These are phyloP conservation scores for Barypeithes pellucidus DNA, from an alignment of 2,888 invertebrate species.

Conservation along the genomic window DNA sequence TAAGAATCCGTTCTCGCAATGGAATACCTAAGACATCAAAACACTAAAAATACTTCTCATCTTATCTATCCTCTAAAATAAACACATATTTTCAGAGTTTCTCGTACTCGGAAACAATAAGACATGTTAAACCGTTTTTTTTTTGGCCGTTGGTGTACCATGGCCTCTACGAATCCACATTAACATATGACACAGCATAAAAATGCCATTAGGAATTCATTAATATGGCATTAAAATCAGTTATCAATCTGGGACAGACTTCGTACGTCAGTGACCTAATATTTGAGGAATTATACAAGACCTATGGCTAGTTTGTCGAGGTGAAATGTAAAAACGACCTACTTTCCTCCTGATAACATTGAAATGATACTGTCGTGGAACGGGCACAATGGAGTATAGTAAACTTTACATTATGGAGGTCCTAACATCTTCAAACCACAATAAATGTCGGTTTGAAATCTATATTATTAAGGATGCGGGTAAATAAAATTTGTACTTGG, in stretches of 20 bases:
- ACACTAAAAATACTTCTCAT: no score
- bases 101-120: no score
- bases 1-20: no score
- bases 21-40: no score
- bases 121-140: no score
- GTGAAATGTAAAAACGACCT: slow-evolving; percentile 32
- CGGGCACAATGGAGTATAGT: not conserved
- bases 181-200: slow-evolving; percentile 40
- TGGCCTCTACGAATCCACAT: slow-evolving; percentile 35
- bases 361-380: slow-evolving; percentile 11
- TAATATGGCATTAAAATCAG: slow-evolving; percentile 19
- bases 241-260: slow-evolving; percentile 32
- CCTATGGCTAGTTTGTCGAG: not conserved
- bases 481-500: no score
- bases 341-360: slow-evolving; percentile 12
- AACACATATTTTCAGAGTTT: no score
- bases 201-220: slow-evolving; percentile 18
- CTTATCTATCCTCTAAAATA: no score
- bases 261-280: slow-evolving; percentile 20
- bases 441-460: no score
- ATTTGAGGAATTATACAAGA: slow-evolving; percentile 4
- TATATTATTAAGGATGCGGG: no score
- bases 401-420: no score
- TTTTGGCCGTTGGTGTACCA: slow-evolving; percentile 15
- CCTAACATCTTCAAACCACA: no score